A percentile compares a stretch with the other conserved stretches of the same genome.
Conservation (phyloP, 2,113 vertebrate species). For the Leiothrix lutea region DNA sequence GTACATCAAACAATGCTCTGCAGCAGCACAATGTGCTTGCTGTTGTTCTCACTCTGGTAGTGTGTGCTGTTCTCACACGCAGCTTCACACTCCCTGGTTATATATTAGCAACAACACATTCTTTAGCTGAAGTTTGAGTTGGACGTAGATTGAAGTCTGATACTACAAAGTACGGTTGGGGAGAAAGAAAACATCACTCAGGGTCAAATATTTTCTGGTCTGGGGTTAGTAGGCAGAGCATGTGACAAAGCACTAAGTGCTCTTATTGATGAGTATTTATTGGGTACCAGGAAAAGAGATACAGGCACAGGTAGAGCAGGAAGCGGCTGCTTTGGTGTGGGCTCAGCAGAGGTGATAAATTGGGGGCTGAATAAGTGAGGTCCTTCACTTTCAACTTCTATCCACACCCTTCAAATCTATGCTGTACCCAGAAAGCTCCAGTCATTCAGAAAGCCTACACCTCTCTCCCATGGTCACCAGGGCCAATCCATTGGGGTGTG, state of each 20-base stretch:
- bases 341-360: not conserved
- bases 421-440: not conserved
- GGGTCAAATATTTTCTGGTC: constrained; percentile 50
- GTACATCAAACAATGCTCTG: not conserved
- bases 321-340: not conserved
- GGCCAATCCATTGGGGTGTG: not conserved
- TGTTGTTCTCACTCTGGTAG: constrained; percentile 26
- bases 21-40: not conserved
- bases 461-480: not conserved
- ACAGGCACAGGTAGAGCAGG: not conserved
- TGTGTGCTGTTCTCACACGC: constrained; percentile 53
- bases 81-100: constrained; percentile 51
- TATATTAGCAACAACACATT: constrained; percentile 53
- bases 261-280: not conserved
- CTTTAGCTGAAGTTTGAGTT: constrained; percentile 36
- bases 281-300: not conserved
- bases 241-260: not conserved
- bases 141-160: not conserved
- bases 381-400: not conserved
- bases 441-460: not conserved
- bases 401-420: not conserved
- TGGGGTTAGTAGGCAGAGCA: not conserved
- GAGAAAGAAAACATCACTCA: constrained; percentile 14
- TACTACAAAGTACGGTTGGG: not conserved
- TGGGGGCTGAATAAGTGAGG: not conserved